phyloP scores from a whole-genome alignment of 2,113 vertebrate species.

The Mustela lutreola region DNA sequence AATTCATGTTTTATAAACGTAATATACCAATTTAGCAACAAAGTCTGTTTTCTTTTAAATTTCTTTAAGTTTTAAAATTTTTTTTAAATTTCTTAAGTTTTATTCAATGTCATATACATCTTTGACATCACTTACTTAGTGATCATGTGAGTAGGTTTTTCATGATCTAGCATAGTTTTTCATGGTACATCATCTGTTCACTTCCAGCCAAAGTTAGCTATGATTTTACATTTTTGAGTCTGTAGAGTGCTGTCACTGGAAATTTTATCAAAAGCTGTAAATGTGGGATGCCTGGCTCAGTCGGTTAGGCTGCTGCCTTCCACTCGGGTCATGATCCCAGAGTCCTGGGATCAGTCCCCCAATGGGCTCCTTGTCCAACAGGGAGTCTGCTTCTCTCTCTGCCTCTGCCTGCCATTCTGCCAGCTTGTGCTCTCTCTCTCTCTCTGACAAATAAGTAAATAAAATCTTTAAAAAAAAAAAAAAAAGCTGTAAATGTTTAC shows the following conservation, averaged over 20 bases:
- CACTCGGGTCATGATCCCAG: no score
- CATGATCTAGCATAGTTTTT: background rate
- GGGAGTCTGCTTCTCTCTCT: no score
- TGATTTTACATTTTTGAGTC: constrained; percentile 1
- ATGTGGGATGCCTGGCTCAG: background rate
- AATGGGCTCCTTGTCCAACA: no score
- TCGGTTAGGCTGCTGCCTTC: no score
- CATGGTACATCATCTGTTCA: background rate
- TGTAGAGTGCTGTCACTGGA: constrained; percentile 16
- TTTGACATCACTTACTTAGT: constrained; percentile 20
- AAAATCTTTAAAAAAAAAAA: no score
- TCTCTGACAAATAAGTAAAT: no score
- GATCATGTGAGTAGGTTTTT: background rate
- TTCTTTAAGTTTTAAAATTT: background rate
- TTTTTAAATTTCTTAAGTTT: constrained; percentile 2
- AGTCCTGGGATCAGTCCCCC: no score
- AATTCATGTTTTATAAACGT: constrained; percentile 28
- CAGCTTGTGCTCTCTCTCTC: no score
- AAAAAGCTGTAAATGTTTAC: background rate
- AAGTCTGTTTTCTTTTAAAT: background rate
- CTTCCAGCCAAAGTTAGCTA: background rate
- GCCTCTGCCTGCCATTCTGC: no score
- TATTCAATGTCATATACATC: background rate
- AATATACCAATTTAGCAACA: constrained; percentile 33
- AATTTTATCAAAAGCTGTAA: constrained; percentile 34